A percentile compares a stretch with the other conserved stretches of the same genome.
Evolutionary conservation across 2,888 invertebrate genomes (phyloP).

Genomic region (Emmelina monodactyla): DNA sequence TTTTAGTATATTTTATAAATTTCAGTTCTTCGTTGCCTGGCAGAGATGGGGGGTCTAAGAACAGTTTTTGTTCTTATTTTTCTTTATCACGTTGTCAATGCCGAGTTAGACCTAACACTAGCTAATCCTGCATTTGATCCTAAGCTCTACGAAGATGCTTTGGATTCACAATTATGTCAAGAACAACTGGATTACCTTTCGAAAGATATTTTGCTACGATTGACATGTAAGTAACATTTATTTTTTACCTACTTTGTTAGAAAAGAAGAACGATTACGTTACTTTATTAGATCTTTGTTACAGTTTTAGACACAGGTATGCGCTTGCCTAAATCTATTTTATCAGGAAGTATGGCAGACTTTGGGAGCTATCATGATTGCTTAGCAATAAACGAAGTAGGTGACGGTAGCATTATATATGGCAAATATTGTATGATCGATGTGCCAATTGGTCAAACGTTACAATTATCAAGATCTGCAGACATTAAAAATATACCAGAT

Average conservation of each 20-base stretch:
- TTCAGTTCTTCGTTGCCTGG: no score
- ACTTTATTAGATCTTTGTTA: no score
- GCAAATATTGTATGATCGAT: slow-evolving; percentile 37
- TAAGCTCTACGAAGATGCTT: slow-evolving; percentile 31
- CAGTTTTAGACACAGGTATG: slow-evolving; percentile 13
- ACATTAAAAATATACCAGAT: slow-evolving; percentile 14
- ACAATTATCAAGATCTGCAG: slow-evolving; percentile 17
- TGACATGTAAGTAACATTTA: slow-evolving; percentile 35
- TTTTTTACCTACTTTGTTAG: background rate
- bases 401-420: slow-evolving; percentile 25
- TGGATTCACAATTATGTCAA: slow-evolving; percentile 34
- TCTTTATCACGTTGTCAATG: no score
- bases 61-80: no score
- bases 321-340: slow-evolving; percentile 18
- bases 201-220: slow-evolving; percentile 22
- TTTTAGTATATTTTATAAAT: no score
- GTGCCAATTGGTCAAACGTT: slow-evolving; percentile 25
- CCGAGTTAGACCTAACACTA: no score
- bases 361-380: slow-evolving; percentile 19
- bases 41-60: no score
- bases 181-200: slow-evolving; percentile 29
- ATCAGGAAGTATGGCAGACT: slow-evolving; percentile 11
- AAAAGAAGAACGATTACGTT: no score
- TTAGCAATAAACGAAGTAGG: slow-evolving; percentile 12
- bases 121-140: slow-evolving; percentile 22